These are phyloP conservation scores for Vicugna pacos DNA, from an alignment of 2,113 vertebrate genomes.

Conservation along the genomic window DNA sequence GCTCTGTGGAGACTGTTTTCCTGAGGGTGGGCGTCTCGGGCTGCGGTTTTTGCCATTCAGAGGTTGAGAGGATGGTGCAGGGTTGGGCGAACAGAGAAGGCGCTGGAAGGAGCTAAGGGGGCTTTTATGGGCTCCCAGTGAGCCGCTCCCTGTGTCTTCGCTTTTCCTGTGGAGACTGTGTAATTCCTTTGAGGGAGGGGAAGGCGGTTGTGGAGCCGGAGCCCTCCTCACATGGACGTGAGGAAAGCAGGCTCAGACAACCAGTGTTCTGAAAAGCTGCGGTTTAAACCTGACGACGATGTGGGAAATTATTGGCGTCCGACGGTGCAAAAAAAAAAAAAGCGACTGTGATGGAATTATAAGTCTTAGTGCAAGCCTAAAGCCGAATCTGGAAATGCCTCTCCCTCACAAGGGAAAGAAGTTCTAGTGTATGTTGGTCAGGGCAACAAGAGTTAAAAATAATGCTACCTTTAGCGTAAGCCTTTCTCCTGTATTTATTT, in stretches of 20 bases:
- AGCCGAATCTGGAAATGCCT: background rate
- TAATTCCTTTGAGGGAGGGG: too few species aligned
- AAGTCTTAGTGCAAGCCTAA: background rate
- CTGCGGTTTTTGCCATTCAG: accelerated
- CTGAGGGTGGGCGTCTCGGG: accelerated
- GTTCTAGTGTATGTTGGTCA: background rate
- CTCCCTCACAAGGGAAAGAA: background rate
- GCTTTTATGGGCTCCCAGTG: accelerated
- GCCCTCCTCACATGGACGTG: background rate
- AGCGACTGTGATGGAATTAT: background rate
- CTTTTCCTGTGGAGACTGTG: background rate
- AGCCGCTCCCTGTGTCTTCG: accelerated
- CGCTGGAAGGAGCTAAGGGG: background rate
- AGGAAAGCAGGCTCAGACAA: background rate
- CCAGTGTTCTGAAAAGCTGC: background rate
- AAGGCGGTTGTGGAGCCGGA: background rate
- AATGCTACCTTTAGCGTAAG: background rate
- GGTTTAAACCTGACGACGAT: accelerated
- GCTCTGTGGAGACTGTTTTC: accelerated
- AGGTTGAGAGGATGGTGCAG: accelerated
- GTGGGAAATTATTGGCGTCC: background rate
- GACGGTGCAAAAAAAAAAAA: background rate
- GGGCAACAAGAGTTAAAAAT: background rate
- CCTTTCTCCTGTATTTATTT: background rate
- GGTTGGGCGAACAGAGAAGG: accelerated